Percentiles rank a stretch among this genome's conserved stretches.
Evolutionary conservation across 2,888 invertebrate species (phyloP).

Genomic region (Deilephila porcellus): DNA sequence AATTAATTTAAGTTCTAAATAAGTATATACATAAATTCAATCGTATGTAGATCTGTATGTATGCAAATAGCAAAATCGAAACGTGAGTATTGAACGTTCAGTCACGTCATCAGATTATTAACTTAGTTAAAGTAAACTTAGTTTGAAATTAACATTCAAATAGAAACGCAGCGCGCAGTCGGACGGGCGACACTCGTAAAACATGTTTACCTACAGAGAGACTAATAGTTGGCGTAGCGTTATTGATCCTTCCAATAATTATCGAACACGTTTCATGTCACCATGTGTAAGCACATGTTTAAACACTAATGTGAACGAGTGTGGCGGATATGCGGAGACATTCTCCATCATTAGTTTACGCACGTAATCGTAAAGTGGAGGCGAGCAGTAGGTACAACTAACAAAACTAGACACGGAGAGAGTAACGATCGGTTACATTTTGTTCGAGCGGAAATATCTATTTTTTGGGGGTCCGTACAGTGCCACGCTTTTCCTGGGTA

Average conservation of each 20-base stretch:
- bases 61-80: constrained; percentile 19
- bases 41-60: background rate
- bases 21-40: background rate
- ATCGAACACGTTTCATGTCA: constrained; percentile 84
- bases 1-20: too few species aligned
- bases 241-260: constrained; percentile 85
- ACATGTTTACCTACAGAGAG: constrained; percentile 72
- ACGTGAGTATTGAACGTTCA: constrained; percentile 34
- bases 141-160: constrained; percentile 79
- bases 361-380: constrained; percentile 76
- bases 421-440: constrained; percentile 53
- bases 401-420: constrained; percentile 69
- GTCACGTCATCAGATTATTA: constrained; percentile 48
- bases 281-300: constrained; percentile 77
- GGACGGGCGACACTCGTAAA: constrained; percentile 74
- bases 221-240: constrained; percentile 79
- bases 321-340: constrained; percentile 69
- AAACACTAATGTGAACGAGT: constrained; percentile 77
- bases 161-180: constrained; percentile 74
- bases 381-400: constrained; percentile 80
- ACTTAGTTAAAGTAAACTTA: constrained; percentile 69
- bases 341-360: constrained; percentile 78
- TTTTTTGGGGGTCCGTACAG: constrained; percentile 50
- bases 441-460: constrained; percentile 42
- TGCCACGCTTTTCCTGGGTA: too few species aligned